Evolutionary conservation across 2,797 vertebrate species (phyloP), one percentile per base, ranked within the genome.

Genomic region (Enteromius fasciolatus): DNA sequence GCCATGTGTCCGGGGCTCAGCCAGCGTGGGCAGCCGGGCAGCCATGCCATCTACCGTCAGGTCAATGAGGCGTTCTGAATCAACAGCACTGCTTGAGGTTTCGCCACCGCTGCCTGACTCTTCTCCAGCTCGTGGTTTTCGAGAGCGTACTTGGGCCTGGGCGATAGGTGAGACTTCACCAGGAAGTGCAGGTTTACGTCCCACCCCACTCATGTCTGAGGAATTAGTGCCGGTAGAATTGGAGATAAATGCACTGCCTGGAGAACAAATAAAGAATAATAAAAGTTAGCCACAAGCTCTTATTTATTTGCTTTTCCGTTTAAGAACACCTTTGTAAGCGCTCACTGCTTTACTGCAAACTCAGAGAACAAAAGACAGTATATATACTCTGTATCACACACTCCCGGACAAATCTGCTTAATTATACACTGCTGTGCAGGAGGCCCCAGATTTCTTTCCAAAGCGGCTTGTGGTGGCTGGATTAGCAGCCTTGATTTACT

Each of bases 401-500:
- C 54, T 68, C 20, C 23, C 18, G 20, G 5, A 75, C 31, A 76
- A 67, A 85, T 80, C 70, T 73, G 59, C 50, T 80, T 68, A 83
- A 80, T 77, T 83, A 73, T 69, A 76, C 28, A 48, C 31, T 54
- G 59, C 70, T 82, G 31, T 83, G 59, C 18, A 73, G 28, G 25
- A 83, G 75, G 76, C 23, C 41, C 33, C 67, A 28, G 80, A 77
- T 83, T 83, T 81, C 52, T 83, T 81, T 52, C 25, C 52, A 87
- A 85, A 85, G 73, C 84, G 18, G 86, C 74, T 83, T 81, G 84
- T 41, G 80, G 31, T 20, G 10, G 78, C 28, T 17, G 80, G 83
- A 86, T 86, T 83, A 86, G 83, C 63, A 86, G 73, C 52, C 78
- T 39, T 81, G 81, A 83, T 79, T 83, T 85, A 83, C 63, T 78